These are phyloP conservation scores for Spodoptera picta DNA, from an alignment of 2,888 invertebrate species.

Conservation along the genomic window DNA sequence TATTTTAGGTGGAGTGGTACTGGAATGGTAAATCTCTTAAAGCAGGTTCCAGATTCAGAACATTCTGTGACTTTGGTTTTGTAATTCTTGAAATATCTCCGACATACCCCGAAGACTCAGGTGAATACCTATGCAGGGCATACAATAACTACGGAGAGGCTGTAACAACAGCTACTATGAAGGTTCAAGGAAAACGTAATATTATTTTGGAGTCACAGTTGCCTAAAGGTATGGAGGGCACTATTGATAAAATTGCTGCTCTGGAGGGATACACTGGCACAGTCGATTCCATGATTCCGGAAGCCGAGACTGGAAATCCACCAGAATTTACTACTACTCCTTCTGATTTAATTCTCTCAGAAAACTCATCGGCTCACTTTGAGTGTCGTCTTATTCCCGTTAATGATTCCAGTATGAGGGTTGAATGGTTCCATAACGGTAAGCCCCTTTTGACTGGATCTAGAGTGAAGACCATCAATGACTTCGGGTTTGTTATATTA, in stretches of 20 bases:
- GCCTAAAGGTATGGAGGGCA: slow-evolving; percentile 97
- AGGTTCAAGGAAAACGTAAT: slow-evolving; percentile 96
- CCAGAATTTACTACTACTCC: slow-evolving; percentile 97
- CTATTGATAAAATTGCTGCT: slow-evolving; percentile 97
- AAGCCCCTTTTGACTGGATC: slow-evolving; percentile 97
- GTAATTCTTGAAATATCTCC: slow-evolving; percentile 99
- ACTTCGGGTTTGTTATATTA: slow-evolving; percentile 98
- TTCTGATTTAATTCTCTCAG: slow-evolving; percentile 93
- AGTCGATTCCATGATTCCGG: slow-evolving; percentile 90
- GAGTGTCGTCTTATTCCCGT: slow-evolving; percentile 96
- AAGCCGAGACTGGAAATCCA: slow-evolving; percentile 95
- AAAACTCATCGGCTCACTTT: slow-evolving; percentile 97
- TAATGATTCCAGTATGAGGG: slow-evolving; percentile 97
- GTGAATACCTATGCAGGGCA: slow-evolving; percentile 96
- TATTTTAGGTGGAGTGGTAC: slow-evolving; percentile 95
- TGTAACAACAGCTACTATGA: slow-evolving; percentile 96
- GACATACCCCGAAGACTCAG: slow-evolving; percentile 98
- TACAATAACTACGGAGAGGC: slow-evolving; percentile 97
- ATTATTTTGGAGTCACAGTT: slow-evolving; percentile 97
- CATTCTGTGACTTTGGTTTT: slow-evolving; percentile 99
- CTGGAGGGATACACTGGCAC: slow-evolving; percentile 95
- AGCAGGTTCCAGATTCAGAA: slow-evolving; percentile 97
- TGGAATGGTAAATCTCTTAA: slow-evolving; percentile 97
- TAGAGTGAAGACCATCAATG: slow-evolving; percentile 98
- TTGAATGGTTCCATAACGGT: slow-evolving; percentile 99